A percentile compares a stretch with the other conserved stretches of the same genome.
phyloP scores from a whole-genome alignment of 2,797 vertebrate genomes.

The Champsocephalus esox region DNA sequence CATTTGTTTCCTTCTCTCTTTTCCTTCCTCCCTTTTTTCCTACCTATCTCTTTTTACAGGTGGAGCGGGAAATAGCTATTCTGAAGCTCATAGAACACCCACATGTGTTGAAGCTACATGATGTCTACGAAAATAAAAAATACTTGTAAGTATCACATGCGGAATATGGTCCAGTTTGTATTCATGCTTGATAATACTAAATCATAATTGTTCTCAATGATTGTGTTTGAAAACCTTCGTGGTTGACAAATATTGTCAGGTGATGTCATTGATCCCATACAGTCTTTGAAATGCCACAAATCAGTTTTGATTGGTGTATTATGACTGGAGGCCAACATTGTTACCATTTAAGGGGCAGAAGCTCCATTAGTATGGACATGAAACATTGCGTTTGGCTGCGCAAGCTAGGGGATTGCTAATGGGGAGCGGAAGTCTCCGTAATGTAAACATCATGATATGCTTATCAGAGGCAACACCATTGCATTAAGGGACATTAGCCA shows the following conservation, averaged over 20 bases:
- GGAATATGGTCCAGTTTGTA: background rate
- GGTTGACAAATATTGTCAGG: background rate
- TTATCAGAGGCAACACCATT: slow-evolving; percentile 65
- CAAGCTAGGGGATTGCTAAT: slow-evolving; percentile 68
- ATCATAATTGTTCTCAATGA: background rate
- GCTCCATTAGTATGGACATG: slow-evolving; percentile 69
- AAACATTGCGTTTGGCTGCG: slow-evolving; percentile 70
- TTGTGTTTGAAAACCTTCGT: background rate
- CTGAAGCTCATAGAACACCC: slow-evolving; percentile 98
- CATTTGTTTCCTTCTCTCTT: slow-evolving; percentile 2
- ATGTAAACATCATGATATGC: slow-evolving; percentile 75
- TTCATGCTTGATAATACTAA: background rate
- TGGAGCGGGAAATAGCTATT: slow-evolving; percentile 97
- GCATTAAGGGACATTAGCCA: slow-evolving; percentile 72
- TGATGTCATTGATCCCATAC: background rate
- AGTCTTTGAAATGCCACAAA: slow-evolving; percentile 28
- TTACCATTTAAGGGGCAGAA: slow-evolving; percentile 51
- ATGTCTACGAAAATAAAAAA: slow-evolving; percentile 99
- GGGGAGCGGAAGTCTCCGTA: slow-evolving; percentile 60
- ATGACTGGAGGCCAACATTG: slow-evolving; percentile 48
- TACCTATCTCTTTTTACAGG: slow-evolving; percentile 83
- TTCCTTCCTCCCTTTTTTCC: slow-evolving; percentile 1
- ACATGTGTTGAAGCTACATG: slow-evolving; percentile 97
- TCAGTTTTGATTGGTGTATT: slow-evolving; percentile 46
- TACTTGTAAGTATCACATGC: slow-evolving; percentile 93